Evolutionary conservation across 2,888 invertebrate species (phyloP), one percentile per base, ranked within the genome.

Genomic region (Mesorhabditis sp.): DNA sequence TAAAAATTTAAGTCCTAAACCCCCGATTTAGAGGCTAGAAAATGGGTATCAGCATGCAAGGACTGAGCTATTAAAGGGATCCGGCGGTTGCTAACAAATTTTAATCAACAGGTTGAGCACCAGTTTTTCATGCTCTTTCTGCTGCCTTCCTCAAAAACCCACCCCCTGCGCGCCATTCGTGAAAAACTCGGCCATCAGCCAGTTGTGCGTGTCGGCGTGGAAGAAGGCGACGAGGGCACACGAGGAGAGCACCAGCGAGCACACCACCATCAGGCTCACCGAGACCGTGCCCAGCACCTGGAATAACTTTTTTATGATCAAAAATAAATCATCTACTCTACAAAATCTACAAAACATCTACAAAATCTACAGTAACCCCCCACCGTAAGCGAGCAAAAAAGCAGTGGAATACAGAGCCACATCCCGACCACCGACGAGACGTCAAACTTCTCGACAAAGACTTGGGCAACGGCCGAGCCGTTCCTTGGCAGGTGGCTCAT

Each of bases 181-280:
- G 62, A 77, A 77, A 66, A 79, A 77, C 5, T 71, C 67, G 4
- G 78, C 76, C 5, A 70, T 69, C n/a, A 79, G 72, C 78, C 77
- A 77, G 62, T 76, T 76, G 43, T 74, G 73, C 4, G 77, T 76
- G 50, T 77, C 76, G 28, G 74, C 73, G 62, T 78, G 76, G 65
- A 78, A 78, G 67, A 77, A 79, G 10, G 75, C 73, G n/a, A 77
- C 76, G 72, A 77, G 72, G 3, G 74, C 71, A 43, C 77, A 79
- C 1, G 72, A 72, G 58, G 75, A 72, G 15, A 76, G 67, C 42
- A 78, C 75, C 41, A 78, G 67, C 0, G 75, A 65, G 10, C 75
- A 73, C 28, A 78, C 73, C 10, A 74, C 67, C n/a, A 76, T 68
- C 13, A 78, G 70, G 15, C 73, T 72, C 13, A 78, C 73, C 45